These are phyloP conservation scores for Tangara arthus DNA, from an alignment of 2,797 vertebrate genomes.

Conservation along the genomic window DNA sequence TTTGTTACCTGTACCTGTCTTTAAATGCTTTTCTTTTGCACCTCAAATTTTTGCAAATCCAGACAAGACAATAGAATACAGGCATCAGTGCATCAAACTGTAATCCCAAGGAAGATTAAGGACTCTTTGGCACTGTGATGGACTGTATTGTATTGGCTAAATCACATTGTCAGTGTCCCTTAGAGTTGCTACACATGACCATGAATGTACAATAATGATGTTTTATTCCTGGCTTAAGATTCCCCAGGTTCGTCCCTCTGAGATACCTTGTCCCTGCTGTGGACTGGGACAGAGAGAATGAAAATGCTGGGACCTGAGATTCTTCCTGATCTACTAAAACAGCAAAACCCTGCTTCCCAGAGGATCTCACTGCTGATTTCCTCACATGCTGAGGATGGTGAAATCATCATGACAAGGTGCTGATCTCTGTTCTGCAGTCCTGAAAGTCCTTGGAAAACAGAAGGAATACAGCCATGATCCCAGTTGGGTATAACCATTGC, in stretches of 20 bases:
- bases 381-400: not conserved
- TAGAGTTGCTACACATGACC: not conserved
- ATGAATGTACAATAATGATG: not conserved
- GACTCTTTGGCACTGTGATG: not conserved
- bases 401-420: not conserved
- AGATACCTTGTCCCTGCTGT: not conserved
- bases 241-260: not conserved
- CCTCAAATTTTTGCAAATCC: not conserved
- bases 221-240: not conserved
- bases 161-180: not conserved
- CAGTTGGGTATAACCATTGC: accelerated
- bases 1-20: not conserved
- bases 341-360: not conserved
- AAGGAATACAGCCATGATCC: not conserved
- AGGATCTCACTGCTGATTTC: not conserved
- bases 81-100: not conserved
- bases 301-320: not conserved
- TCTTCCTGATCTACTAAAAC: not conserved
- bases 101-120: not conserved
- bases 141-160: not conserved
- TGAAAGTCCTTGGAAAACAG: not conserved
- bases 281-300: not conserved
- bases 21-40: not conserved
- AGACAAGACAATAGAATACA: not conserved
- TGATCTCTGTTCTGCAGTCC: not conserved